Conservation (phyloP, 2,888 invertebrate genomes). For the Gordius sp. region DNA sequence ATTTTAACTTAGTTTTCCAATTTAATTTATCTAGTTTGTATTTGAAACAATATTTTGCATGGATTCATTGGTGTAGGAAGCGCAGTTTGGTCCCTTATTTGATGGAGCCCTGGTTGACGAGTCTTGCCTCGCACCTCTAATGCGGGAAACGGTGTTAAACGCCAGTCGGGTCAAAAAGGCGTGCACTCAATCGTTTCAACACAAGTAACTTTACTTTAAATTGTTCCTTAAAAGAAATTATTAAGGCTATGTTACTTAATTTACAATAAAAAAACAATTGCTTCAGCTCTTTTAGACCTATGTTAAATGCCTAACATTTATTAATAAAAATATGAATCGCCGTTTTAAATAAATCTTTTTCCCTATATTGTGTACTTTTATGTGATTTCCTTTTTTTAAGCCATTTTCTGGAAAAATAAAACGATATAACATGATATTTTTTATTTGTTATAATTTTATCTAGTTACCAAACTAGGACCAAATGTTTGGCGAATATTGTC, state of each 20-base stretch:
- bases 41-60: too few relatives aligned
- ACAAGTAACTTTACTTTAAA: slow-evolving; percentile 6
- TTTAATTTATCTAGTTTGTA: too few relatives aligned
- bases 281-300: too few relatives aligned
- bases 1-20: too few relatives aligned
- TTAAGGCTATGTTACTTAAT: neutral
- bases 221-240: neutral
- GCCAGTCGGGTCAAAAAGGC: slow-evolving; percentile 61
- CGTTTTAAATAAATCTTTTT: neutral
- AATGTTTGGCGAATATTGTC: neutral
- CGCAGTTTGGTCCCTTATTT: slow-evolving; percentile 73
- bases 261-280: too few relatives aligned
- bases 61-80: too few relatives aligned
- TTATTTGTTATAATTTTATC: neutral
- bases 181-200: neutral
- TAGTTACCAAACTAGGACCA: neutral
- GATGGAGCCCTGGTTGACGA: slow-evolving; percentile 58
- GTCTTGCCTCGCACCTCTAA: slow-evolving; percentile 49
- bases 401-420: too few relatives aligned
- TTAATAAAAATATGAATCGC: neutral
- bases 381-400: too few relatives aligned
- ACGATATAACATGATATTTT: too few relatives aligned
- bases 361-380: neutral
- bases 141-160: slow-evolving; percentile 61
- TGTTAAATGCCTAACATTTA: neutral